Evolutionary conservation across 2,888 invertebrate genomes (phyloP), one percentile per base, ranked within the genome.

Genomic region (Drosophila mercatorum): DNA sequence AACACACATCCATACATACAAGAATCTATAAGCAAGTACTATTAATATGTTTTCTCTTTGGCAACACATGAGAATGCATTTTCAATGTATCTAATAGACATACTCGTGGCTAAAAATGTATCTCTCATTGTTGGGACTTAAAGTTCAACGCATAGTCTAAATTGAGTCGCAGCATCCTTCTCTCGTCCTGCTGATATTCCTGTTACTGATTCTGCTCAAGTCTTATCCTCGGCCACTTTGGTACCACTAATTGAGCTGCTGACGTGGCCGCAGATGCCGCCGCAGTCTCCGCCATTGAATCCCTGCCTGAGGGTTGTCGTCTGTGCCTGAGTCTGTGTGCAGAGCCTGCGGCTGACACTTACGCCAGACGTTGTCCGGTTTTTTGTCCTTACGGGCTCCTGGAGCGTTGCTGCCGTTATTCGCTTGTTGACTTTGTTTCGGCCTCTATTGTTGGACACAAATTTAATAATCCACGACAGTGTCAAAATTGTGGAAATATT

Each of bases 381-480:
- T 49, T 66, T 43, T 60, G 53, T 41, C 66, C 58, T 56, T 38
- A 58, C 38, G 47, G 53, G 41, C 44, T 61, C 70, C 72, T 75
- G 77, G 47, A 61, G 59, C 46, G 57, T 36, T 31, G 60, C 43
- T 34, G 62, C 51, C 10, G 6, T 22, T 17, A 53, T 41, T 28
- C 59, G 68, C 60, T 69, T 78, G 73, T 78, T 82, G 80, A 68
- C 70, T 76, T 75, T 80, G 81, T 75, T 78, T 65, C 60, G 69
- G 71, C 67, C 63, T 56, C 57, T 63, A 65, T 64, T 75, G 73
- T 77, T 71, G 52, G 81, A 56, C 68, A 77, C 66, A 72, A 90
- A 90, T 84, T 87, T 85, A 83, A 90, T 88, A 86, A 90, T 86
- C 89, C 91, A 90, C 66, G 89, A 75, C 72, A 90, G 75, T 78